These are phyloP conservation scores for Mastacembelus armatus DNA, from an alignment of 2,797 vertebrate genomes.

Conservation along the genomic window DNA sequence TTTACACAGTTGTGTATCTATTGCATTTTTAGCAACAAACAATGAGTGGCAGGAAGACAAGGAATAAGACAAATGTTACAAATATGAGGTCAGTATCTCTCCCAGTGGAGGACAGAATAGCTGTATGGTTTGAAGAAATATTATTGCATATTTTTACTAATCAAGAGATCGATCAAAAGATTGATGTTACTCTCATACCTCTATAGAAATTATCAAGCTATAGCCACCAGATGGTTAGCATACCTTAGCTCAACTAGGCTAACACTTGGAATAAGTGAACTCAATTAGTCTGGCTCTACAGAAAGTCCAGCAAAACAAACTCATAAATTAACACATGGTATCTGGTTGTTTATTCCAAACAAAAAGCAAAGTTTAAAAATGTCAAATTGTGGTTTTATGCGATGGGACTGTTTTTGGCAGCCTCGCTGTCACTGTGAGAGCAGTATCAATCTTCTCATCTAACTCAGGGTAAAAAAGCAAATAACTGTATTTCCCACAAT, in stretches of 20 bases:
- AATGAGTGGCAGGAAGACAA: too few relatives aligned
- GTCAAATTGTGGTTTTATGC: neutral
- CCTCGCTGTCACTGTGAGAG: neutral
- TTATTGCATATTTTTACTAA: too few relatives aligned
- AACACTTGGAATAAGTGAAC: too few relatives aligned
- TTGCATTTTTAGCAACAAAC: too few relatives aligned
- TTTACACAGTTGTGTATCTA: too few relatives aligned
- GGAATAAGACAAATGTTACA: slow-evolving; percentile 1
- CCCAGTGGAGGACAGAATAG: neutral
- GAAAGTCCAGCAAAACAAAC: too few relatives aligned
- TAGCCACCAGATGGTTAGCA: too few relatives aligned
- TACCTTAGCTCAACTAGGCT: neutral
- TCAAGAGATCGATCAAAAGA: neutral
- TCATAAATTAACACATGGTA: too few relatives aligned
- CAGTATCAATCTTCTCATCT: neutral
- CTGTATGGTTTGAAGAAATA: slow-evolving; percentile 7
- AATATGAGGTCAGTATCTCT: too few relatives aligned
- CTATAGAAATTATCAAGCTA: neutral
- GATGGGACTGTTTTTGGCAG: neutral
- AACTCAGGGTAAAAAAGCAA: neutral
- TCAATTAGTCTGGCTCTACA: too few relatives aligned
- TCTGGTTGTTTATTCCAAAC: too few relatives aligned
- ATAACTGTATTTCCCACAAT: neutral
- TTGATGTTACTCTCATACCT: neutral
- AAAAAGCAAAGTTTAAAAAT: neutral